These are phyloP conservation scores for Himalopsyche japonica DNA, from an alignment of 2,888 invertebrate species.

Conservation along the genomic window DNA sequence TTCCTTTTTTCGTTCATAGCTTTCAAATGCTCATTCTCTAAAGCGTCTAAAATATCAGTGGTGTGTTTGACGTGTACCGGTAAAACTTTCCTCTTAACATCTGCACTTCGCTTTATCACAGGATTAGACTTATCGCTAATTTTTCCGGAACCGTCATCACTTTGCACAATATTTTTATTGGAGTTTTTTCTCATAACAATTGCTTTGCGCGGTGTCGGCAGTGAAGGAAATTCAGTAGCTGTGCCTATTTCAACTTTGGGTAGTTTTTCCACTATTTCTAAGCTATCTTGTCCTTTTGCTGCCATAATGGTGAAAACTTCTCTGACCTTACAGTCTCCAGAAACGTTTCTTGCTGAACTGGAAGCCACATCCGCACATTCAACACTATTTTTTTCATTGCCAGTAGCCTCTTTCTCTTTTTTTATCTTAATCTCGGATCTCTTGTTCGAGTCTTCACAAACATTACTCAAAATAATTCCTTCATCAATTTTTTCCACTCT, in stretches of 20 bases:
- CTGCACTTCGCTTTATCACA: slow-evolving; percentile 28
- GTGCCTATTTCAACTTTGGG: slow-evolving; percentile 51
- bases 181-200: slow-evolving; percentile 49
- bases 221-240: slow-evolving; percentile 52
- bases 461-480: slow-evolving; percentile 49
- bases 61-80: slow-evolving; percentile 50
- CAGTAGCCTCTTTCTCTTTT: neutral
- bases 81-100: slow-evolving; percentile 37
- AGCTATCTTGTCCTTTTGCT: slow-evolving; percentile 42
- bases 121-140: slow-evolving; percentile 17
- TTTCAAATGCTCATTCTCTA: slow-evolving; percentile 53
- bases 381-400: neutral
- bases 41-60: slow-evolving; percentile 49
- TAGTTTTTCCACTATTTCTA: slow-evolving; percentile 35
- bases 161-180: slow-evolving; percentile 46
- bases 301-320: neutral
- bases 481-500: slow-evolving; percentile 46
- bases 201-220: slow-evolving; percentile 49
- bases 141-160: slow-evolving; percentile 38
- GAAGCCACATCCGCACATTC: neutral
- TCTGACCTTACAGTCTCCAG: neutral
- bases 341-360: neutral
- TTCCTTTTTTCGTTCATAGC: slow-evolving; percentile 37
- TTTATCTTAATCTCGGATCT: neutral
- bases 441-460: slow-evolving; percentile 35